Conservation (phyloP, 1,140 invertebrate genomes). For the Oedothorax gibbosus region DNA sequence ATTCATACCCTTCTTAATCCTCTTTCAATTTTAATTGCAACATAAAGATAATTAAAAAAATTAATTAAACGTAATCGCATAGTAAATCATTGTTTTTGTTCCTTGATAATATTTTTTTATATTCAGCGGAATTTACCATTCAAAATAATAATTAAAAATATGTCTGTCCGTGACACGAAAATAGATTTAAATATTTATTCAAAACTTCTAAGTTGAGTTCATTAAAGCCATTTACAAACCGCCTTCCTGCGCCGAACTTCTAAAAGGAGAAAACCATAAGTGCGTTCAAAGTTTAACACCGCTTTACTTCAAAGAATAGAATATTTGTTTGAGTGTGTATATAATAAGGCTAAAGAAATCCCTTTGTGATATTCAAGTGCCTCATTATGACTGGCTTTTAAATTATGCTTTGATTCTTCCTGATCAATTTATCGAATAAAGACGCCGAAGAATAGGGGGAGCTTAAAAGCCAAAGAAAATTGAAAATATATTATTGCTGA, state of each 20-base stretch:
- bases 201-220: slow-evolving; percentile 40
- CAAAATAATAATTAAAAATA: too few species aligned
- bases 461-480: slow-evolving; percentile 33
- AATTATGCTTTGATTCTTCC: slow-evolving; percentile 48
- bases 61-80: too few species aligned
- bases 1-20: too few species aligned
- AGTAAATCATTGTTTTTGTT: too few species aligned
- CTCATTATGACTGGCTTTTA: slow-evolving; percentile 53
- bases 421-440: slow-evolving; percentile 51
- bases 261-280: slow-evolving; percentile 27
- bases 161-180: too few species aligned
- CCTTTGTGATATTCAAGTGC: slow-evolving; percentile 45
- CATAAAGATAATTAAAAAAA: too few species aligned
- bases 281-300: slow-evolving; percentile 35
- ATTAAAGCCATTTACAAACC: slow-evolving; percentile 43
- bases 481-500: slow-evolving; percentile 47
- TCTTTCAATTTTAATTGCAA: too few species aligned
- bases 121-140: too few species aligned
- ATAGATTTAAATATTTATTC: background rate
- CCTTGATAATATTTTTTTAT: too few species aligned
- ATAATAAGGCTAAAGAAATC: slow-evolving; percentile 43
- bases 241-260: slow-evolving; percentile 2
- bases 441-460: background rate
- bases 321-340: slow-evolving; percentile 41
- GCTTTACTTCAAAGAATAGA: slow-evolving; percentile 35